A percentile compares a stretch with the other conserved stretches of the same genome.
Conservation (phyloP, 2,113 vertebrate species). For the Peromyscus leucopus region DNA sequence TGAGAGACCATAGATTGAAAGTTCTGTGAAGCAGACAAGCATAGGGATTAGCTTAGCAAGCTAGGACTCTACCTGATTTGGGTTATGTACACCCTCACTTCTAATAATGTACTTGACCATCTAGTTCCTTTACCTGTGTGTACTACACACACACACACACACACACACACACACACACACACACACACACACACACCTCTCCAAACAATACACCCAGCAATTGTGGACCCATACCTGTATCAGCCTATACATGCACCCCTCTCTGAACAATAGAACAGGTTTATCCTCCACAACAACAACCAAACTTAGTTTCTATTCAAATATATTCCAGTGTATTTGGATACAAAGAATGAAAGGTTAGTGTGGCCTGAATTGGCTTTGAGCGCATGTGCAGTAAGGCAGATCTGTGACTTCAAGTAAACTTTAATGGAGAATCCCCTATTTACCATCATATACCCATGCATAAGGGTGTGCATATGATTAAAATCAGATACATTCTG, state of each 20-base stretch:
- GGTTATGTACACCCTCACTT: neutral
- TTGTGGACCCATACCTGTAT: neutral
- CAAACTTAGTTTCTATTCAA: neutral
- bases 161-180: no score
- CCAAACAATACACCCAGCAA: neutral
- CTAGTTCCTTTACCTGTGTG: neutral
- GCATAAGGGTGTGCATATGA: neutral
- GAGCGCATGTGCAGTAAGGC: neutral
- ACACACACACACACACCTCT: neutral
- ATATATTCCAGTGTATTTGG: neutral
- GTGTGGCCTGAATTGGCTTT: neutral
- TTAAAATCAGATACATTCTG: neutral
- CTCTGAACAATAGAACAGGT: neutral
- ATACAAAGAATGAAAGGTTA: neutral
- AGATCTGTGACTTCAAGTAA: neutral
- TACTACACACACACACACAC: neutral
- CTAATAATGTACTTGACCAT: neutral
- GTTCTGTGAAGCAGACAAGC: neutral
- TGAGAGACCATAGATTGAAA: neutral
- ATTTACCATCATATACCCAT: neutral
- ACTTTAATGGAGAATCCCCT: neutral
- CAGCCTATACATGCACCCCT: neutral
- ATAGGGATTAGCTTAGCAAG: neutral
- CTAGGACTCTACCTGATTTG: neutral
- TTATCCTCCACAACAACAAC: neutral